phyloP scores from a whole-genome alignment of 2,888 invertebrate genomes.

The Chirona hameri region DNA sequence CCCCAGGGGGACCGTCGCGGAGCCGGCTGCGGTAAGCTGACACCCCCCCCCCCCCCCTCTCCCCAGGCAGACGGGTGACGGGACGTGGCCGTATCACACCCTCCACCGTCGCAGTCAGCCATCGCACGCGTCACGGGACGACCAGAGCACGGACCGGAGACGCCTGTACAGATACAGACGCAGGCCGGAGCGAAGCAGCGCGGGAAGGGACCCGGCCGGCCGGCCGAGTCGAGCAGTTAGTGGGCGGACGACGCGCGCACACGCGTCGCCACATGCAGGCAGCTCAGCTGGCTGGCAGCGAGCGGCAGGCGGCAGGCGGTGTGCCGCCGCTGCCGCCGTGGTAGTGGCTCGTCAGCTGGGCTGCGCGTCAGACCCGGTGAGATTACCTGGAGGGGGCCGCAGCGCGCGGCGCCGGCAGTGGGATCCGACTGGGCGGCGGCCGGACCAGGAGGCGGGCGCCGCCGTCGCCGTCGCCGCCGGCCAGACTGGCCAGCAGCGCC shows the following conservation, averaged over 20 bases:
- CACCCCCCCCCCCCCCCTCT: neutral
- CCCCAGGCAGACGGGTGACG: neutral
- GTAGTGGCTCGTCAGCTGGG: neutral
- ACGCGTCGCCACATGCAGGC: too few relatives aligned
- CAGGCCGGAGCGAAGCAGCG: neutral
- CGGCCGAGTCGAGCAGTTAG: neutral
- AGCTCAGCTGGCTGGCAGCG: too few relatives aligned
- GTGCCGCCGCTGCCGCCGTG: neutral
- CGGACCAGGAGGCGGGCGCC: conserved; percentile 7
- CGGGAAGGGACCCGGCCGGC: neutral
- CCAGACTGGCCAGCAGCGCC: conserved; percentile 43
- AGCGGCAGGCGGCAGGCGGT: neutral
- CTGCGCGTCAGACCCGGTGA: neutral
- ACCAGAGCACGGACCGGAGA: too few relatives aligned
- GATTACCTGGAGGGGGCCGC: neutral
- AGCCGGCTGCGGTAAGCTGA: too few relatives aligned
- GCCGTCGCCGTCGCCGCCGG: neutral
- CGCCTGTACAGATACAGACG: too few relatives aligned
- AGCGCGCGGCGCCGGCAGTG: conserved; percentile 30
- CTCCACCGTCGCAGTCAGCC: too few relatives aligned
- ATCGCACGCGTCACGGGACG: too few relatives aligned
- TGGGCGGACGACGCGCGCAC: neutral
- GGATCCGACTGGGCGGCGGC: conserved; percentile 34
- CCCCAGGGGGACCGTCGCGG: neutral
- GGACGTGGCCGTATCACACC: too few relatives aligned